These are phyloP conservation scores for Mustela erminea DNA, from an alignment of 2,797 vertebrate genomes.

Conservation along the genomic window DNA sequence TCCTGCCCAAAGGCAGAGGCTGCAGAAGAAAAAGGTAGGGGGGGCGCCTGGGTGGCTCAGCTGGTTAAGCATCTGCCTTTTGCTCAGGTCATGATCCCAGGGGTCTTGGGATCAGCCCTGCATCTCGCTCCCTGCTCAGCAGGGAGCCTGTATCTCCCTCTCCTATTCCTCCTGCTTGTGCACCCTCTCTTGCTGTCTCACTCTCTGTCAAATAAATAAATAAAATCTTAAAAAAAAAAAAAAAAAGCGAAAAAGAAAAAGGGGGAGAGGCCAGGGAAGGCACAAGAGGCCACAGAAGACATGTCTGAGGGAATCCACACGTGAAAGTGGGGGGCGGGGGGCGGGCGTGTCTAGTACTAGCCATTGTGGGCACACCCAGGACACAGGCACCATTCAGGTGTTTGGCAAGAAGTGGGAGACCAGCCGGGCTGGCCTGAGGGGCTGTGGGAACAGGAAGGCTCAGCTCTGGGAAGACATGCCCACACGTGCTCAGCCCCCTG, in stretches of 20 bases:
- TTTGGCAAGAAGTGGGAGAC: background rate
- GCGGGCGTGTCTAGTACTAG: background rate
- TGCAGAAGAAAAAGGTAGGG: background rate
- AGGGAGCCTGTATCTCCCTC: too few species aligned
- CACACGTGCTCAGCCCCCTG: background rate
- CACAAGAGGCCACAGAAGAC: background rate
- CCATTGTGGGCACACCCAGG: background rate
- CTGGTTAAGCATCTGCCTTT: too few species aligned
- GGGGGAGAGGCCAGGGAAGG: background rate
- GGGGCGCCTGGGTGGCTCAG: too few species aligned
- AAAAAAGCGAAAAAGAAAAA: too few species aligned
- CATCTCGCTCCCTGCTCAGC: too few species aligned
- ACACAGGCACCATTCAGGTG: background rate
- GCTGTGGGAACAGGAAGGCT: background rate
- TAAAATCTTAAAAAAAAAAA: too few species aligned
- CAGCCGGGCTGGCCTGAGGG: background rate
- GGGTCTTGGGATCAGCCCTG: too few species aligned
- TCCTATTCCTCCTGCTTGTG: too few species aligned
- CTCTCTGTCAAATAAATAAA: too few species aligned
- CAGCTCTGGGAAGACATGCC: background rate
- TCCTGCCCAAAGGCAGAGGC: background rate
- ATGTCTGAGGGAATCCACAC: fast-evolving
- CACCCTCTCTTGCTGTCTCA: too few species aligned
- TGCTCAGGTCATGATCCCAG: too few species aligned
- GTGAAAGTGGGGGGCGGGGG: too few species aligned